phyloP scores from a whole-genome alignment of 2,113 vertebrate species.

The Melanocharis versteri region DNA sequence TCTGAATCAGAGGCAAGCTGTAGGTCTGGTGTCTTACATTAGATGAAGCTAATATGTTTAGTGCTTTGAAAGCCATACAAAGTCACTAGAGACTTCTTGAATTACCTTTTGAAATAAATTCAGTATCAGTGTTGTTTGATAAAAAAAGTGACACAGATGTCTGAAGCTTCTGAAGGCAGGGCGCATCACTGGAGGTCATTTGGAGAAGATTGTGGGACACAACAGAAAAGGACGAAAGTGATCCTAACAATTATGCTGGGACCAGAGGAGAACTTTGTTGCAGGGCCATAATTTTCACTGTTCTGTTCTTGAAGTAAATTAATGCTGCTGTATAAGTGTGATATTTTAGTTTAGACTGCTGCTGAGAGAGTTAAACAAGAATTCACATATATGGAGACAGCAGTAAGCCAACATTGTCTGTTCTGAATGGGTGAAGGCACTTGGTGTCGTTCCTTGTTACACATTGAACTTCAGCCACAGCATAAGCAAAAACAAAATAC shows the following conservation, averaged over 20 bases:
- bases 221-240: background rate
- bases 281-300: background rate
- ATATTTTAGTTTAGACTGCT: background rate
- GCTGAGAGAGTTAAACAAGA: background rate
- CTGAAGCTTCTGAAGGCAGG: background rate
- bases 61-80: conserved; percentile 11
- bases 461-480: background rate
- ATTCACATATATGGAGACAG: background rate
- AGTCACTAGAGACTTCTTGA: conserved; percentile 6
- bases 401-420: background rate
- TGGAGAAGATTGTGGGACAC: background rate
- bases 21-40: background rate
- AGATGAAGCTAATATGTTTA: conserved; percentile 12
- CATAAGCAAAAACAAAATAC: background rate
- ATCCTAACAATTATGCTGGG: background rate
- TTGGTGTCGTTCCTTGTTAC: background rate
- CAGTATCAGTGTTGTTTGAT: background rate
- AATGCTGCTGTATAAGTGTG: background rate
- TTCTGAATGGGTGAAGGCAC: background rate
- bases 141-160: background rate
- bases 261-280: background rate
- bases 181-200: background rate
- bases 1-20: conserved; percentile 33
- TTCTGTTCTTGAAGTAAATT: background rate
- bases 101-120: conserved; percentile 15